A percentile compares a stretch with the other conserved stretches of the same genome.
phyloP scores from a whole-genome alignment of 1,140 invertebrate species.

The Hycleus cichorii region DNA sequence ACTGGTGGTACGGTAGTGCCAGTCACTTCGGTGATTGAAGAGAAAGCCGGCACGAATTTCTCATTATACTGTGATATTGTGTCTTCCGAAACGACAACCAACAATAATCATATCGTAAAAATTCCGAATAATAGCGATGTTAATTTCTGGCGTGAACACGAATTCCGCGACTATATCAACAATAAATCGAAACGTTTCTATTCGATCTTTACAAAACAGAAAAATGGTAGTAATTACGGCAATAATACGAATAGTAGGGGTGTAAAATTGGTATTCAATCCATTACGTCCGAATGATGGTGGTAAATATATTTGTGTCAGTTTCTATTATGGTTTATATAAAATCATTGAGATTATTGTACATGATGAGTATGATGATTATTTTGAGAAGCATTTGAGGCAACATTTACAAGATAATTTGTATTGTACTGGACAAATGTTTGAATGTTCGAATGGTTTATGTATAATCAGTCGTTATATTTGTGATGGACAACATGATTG shows the following conservation, averaged over 20 bases:
- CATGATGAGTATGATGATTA: conserved; percentile 19
- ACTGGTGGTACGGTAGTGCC: conserved; percentile 27
- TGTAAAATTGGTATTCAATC: conserved; percentile 19
- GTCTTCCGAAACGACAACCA: conserved; percentile 2
- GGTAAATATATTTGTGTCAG: conserved; percentile 36
- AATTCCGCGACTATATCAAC: background rate
- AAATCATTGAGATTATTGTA: conserved; percentile 26
- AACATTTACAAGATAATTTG: conserved; percentile 13
- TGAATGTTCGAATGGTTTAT: conserved; percentile 41
- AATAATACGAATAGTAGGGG: conserved; percentile 14
- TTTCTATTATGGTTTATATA: conserved; percentile 32
- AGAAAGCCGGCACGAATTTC: conserved; percentile 32
- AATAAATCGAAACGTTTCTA: background rate
- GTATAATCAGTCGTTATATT: conserved; percentile 53
- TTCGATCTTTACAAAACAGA: conserved; percentile 13
- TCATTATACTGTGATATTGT: conserved; percentile 34
- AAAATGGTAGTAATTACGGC: conserved; percentile 26
- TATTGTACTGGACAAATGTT: conserved; percentile 36
- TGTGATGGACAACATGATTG: conserved; percentile 62
- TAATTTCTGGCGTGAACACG: background rate
- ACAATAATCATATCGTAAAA: too few species aligned
- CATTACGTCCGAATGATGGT: conserved; percentile 27
- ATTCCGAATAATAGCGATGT: background rate
- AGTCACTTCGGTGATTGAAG: conserved; percentile 26
- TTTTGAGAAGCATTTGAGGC: conserved; percentile 16